Conservation (phyloP, 37 sponge, comb jelly and placozoan species). For the Beroe forskalii region DNA sequence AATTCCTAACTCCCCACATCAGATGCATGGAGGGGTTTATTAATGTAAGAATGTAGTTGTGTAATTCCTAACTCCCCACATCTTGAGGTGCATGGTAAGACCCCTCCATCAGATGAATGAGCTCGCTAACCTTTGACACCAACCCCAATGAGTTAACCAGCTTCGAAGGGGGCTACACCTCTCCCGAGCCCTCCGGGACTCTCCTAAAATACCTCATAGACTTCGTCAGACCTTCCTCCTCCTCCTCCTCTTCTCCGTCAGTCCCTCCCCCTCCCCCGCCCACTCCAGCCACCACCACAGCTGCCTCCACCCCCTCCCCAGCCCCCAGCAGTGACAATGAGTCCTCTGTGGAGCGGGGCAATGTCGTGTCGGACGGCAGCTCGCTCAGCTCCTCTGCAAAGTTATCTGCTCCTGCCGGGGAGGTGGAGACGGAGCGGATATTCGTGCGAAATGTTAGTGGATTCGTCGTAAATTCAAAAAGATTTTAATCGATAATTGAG, state of each 20-base stretch:
- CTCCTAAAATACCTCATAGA: not conserved
- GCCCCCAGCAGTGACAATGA: no score
- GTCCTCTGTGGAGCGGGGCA: not conserved
- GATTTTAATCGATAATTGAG: no score
- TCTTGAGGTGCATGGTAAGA: no score
- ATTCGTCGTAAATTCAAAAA: no score
- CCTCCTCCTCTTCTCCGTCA: not conserved
- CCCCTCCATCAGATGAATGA: slow-evolving; percentile 29
- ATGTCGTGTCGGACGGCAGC: not conserved
- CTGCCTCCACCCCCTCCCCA: not conserved
- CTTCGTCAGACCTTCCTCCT: not conserved
- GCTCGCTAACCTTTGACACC: not conserved
- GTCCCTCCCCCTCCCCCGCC: not conserved
- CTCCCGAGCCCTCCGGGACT: not conserved
- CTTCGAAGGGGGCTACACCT: slow-evolving; percentile 9
- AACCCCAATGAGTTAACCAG: slow-evolving; percentile 53
- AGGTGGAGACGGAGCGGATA: not conserved
- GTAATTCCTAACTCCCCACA: no score
- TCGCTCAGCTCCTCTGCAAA: not conserved
- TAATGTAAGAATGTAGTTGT: no score
- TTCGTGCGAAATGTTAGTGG: not conserved
- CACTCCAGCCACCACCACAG: not conserved
- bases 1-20: no score
- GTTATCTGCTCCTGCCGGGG: not conserved
- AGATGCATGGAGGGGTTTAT: no score